phyloP scores from a whole-genome alignment of 1,140 invertebrate species.

The Magallana ariakensis region DNA sequence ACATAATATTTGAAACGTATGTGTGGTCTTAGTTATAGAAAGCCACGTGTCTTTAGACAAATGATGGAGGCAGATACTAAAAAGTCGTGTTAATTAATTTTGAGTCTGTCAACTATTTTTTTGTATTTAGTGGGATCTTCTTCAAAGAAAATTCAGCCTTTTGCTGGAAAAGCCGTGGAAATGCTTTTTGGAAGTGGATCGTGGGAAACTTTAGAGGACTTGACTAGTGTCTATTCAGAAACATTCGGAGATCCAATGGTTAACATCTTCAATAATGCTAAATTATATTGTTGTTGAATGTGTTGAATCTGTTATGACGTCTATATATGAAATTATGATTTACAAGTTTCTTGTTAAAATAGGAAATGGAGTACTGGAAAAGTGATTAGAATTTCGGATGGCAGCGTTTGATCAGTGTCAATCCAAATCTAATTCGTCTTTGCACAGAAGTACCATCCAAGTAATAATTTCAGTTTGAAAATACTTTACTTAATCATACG shows the following conservation, averaged over 20 bases:
- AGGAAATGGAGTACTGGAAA: constrained; percentile 59
- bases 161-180: not conserved
- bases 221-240: constrained; percentile 39
- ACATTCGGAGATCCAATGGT: constrained; percentile 29
- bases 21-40: too few relatives aligned
- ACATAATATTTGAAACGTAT: too few relatives aligned
- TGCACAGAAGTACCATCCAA: constrained; percentile 44
- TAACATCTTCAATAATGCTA: not conserved
- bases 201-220: constrained; percentile 41
- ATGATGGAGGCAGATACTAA: too few relatives aligned
- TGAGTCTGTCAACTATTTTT: too few relatives aligned
- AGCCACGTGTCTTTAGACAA: too few relatives aligned
- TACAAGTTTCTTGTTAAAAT: not conserved
- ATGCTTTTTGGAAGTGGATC: constrained; percentile 25
- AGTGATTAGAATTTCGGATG: constrained; percentile 71
- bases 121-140: constrained; percentile 16
- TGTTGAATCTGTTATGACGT: too few relatives aligned
- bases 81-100: too few relatives aligned
- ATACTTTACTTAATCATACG: too few relatives aligned
- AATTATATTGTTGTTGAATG: too few relatives aligned
- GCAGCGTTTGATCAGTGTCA: constrained; percentile 69
- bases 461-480: not conserved
- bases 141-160: constrained; percentile 12
- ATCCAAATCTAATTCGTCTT: constrained; percentile 32
- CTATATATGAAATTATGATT: too few relatives aligned